These are phyloP conservation scores for Tragopan temminckii DNA, from an alignment of 2,797 vertebrate genomes.

Conservation along the genomic window DNA sequence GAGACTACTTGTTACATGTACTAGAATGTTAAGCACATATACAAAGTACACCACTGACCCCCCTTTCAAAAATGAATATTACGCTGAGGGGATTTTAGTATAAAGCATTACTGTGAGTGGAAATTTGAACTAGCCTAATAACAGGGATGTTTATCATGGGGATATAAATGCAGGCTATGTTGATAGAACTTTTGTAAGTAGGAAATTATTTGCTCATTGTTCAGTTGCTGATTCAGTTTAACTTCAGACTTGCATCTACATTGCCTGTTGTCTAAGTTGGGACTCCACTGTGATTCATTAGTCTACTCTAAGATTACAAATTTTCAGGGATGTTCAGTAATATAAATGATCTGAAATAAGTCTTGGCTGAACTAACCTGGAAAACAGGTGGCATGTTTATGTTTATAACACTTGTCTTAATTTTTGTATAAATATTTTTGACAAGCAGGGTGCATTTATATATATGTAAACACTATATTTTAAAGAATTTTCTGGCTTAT, in stretches of 20 bases:
- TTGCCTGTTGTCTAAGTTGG: constrained; percentile 73
- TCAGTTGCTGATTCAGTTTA: constrained; percentile 58
- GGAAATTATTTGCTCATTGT: constrained; percentile 55
- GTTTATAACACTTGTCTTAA: constrained; percentile 74
- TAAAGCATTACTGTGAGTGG: constrained; percentile 42
- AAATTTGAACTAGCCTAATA: constrained; percentile 50
- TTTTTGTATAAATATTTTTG: constrained; percentile 72
- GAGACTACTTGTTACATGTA: constrained; percentile 57
- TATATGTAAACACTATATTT: constrained; percentile 53
- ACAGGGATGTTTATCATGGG: constrained; percentile 40
- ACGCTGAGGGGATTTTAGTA: not conserved
- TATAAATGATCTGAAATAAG: constrained; percentile 55
- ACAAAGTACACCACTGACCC: constrained; percentile 28
- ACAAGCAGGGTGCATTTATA: constrained; percentile 66
- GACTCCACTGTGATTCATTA: constrained; percentile 82
- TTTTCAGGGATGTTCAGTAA: constrained; percentile 76
- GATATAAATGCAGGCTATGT: constrained; percentile 49
- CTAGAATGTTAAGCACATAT: constrained; percentile 50
- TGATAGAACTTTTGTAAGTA: constrained; percentile 28
- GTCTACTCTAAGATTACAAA: constrained; percentile 76
- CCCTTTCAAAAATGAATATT: constrained; percentile 24
- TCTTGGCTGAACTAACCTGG: constrained; percentile 73
- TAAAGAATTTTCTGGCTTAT: constrained; percentile 31
- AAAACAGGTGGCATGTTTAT: constrained; percentile 75
- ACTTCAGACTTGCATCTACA: constrained; percentile 59